Evolutionary conservation across 2,797 vertebrate genomes (phyloP).

Genomic region (Cirrhinus molitorella): DNA sequence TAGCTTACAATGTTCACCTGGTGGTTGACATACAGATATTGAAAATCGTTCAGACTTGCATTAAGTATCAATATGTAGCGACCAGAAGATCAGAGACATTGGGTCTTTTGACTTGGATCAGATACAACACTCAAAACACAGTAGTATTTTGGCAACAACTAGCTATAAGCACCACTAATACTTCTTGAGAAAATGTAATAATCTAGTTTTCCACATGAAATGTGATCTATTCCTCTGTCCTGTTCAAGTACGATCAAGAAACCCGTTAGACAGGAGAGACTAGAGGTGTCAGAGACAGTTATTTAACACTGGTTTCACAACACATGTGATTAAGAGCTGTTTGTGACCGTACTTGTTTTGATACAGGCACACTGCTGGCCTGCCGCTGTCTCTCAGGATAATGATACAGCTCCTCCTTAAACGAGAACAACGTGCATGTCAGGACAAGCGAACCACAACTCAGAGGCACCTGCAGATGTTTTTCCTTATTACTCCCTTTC

Average conservation of each 20-base stretch:
- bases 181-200: not conserved
- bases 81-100: not conserved
- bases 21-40: not conserved
- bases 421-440: conserved; percentile 57
- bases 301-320: conserved; percentile 69
- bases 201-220: conserved; percentile 3
- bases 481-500: conserved; percentile 58
- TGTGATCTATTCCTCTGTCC: conserved; percentile 47
- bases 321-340: conserved; percentile 52
- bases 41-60: not conserved
- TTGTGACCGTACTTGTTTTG: conserved; percentile 48
- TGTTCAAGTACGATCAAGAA: conserved; percentile 62
- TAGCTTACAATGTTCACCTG: not conserved
- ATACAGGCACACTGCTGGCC: conserved; percentile 49
- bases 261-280: conserved; percentile 78
- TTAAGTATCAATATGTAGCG: not conserved
- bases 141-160: not conserved
- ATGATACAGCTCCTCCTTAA: conserved; percentile 48
- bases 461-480: conserved; percentile 55
- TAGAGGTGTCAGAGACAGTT: conserved; percentile 74
- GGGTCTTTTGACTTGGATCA: not conserved
- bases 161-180: not conserved
- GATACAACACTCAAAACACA: not conserved
- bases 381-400: conserved; percentile 28
- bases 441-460: conserved; percentile 61